Evolutionary conservation across 2,888 invertebrate genomes (phyloP), one percentile per base, ranked within the genome.

Genomic region (Celastrina argiolus): DNA sequence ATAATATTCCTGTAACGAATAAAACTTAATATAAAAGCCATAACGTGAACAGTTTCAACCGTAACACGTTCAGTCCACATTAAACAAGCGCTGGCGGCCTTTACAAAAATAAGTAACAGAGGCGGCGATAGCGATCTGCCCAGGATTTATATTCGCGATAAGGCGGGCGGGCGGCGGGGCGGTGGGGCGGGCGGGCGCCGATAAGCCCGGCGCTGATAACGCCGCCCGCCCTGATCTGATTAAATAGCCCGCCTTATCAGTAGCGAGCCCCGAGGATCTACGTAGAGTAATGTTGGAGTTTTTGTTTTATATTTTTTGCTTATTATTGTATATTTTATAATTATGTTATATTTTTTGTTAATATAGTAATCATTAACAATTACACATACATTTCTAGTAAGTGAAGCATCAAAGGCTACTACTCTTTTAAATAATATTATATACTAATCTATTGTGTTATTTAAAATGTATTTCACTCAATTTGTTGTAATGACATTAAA

Each of bases 151-250:
- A 81, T 81, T 80, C 78, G 79, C 76, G 81, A 84, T 84, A 83
- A 81, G 71, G 76, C 68, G 79, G 81, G 83, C 79, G 82, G 81
- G 74, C 70, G 73, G 51, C 2, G 2, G 51, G 51, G 51, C 18
- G 45, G 45, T 10, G 39, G 39, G 39, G 34, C 12, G 42, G 42
- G 45, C 22, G 51, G 22, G 51, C 51, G 51, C 77, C 76, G 84
- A 86, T 85, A 85, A 84, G 80, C 77, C 79, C 78, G 78, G 80
- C 80, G 81, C 81, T 81, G 85, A 84, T 85, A 83, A 78, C 78
- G 74, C 79, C 83, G 80, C 83, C 85, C 83, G 84, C 84, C 83
- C 85, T 74, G 85, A 87, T 87, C 80, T 85, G 88, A 88, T 88
- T 86, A 88, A 87, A 87, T 85, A 86, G 85, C 86, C 74, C 74